These are phyloP conservation scores for Chinchilla lanigera DNA, from an alignment of 2,113 vertebrate genomes.

Conservation along the genomic window DNA sequence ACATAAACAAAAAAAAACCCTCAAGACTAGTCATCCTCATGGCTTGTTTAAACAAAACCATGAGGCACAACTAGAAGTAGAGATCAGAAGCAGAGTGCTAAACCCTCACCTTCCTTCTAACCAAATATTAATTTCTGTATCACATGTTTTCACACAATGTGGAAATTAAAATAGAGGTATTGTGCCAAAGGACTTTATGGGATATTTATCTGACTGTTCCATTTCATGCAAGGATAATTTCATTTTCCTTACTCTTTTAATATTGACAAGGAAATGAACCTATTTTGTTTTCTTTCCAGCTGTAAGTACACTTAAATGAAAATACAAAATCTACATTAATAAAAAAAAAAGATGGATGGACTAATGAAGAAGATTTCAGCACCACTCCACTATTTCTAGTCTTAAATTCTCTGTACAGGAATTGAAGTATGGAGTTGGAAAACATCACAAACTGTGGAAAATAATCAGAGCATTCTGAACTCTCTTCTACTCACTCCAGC, in stretches of 20 bases:
- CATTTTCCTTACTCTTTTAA: background rate
- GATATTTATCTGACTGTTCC: background rate
- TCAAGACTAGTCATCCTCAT: background rate
- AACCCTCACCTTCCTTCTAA: background rate
- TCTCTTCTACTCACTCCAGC: too few species aligned
- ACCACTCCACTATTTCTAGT: background rate
- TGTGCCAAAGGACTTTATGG: background rate
- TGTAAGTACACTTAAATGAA: background rate
- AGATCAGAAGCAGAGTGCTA: background rate
- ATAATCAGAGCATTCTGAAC: background rate
- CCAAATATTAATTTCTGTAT: background rate
- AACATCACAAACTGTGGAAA: background rate
- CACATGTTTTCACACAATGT: background rate
- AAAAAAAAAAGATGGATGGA: background rate
- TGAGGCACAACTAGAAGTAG: background rate
- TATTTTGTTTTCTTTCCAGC: background rate
- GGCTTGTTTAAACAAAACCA: slow-evolving; percentile 5
- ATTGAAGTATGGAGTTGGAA: background rate
- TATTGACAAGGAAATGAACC: background rate
- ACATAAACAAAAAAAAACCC: background rate
- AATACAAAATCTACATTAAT: background rate
- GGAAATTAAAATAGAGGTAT: background rate
- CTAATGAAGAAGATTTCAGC: background rate
- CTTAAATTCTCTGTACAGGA: slow-evolving; percentile 28
- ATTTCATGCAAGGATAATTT: background rate